Conservation (phyloP, 2,797 vertebrate genomes). For the Botia almorhae region DNA sequence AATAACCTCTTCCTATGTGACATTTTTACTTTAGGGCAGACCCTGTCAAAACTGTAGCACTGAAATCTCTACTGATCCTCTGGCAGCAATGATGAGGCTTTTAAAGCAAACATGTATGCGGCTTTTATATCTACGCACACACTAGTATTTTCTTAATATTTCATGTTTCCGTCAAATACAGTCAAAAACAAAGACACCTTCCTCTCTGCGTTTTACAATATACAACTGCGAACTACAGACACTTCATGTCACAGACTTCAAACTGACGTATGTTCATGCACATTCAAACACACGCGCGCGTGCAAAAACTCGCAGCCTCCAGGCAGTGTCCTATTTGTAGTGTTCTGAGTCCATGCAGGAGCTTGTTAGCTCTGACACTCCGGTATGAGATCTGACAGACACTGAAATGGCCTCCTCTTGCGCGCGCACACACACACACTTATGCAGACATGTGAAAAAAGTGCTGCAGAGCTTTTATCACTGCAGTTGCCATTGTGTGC, state of each 20-base stretch:
- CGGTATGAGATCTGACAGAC: slow-evolving; percentile 67
- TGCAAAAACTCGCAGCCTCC: slow-evolving; percentile 70
- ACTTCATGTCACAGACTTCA: slow-evolving; percentile 37
- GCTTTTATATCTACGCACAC: slow-evolving; percentile 4
- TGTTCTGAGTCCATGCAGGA: slow-evolving; percentile 76
- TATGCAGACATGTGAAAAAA: slow-evolving; percentile 39
- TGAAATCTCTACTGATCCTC: not conserved
- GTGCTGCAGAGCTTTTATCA: slow-evolving; percentile 49
- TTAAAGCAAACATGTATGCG: not conserved
- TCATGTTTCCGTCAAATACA: slow-evolving; percentile 6
- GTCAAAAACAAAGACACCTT: slow-evolving; percentile 11
- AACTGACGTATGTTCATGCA: slow-evolving; percentile 31
- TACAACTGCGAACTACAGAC: slow-evolving; percentile 14
- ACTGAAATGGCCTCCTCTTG: slow-evolving; percentile 48
- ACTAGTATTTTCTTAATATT: not conserved
- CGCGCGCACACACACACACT: slow-evolving; percentile 1
- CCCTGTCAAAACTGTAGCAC: slow-evolving; percentile 7
- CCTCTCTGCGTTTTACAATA: not conserved
- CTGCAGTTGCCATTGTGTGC: slow-evolving; percentile 43
- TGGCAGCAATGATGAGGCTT: not conserved
- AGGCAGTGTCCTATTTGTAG: slow-evolving; percentile 81
- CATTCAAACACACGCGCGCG: slow-evolving; percentile 28
- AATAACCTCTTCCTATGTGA: slow-evolving; percentile 22
- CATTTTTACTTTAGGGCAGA: slow-evolving; percentile 42
- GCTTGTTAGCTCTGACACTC: slow-evolving; percentile 84